A percentile compares a stretch with the other conserved stretches of the same genome.
Conservation (phyloP, 2,888 invertebrate species). For the Phymatocera aterrima region DNA sequence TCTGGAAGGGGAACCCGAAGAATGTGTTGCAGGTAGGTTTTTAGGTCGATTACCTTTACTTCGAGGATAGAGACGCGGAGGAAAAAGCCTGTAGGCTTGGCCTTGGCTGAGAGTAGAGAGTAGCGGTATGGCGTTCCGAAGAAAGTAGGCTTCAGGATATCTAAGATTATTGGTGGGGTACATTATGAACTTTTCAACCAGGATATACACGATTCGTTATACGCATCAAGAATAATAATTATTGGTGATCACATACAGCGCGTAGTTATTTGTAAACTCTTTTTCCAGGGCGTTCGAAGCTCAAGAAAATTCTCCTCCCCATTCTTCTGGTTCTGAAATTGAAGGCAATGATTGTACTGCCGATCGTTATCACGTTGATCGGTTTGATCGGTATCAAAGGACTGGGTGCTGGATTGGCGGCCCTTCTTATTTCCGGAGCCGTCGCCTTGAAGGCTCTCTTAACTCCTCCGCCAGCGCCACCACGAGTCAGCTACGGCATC, state of each 20-base stretch:
- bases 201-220: slow-evolving; percentile 1
- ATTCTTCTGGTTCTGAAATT: slow-evolving; percentile 79
- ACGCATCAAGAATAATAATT: background rate
- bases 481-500: slow-evolving; percentile 68
- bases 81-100: slow-evolving; percentile 56
- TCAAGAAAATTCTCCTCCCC: slow-evolving; percentile 81
- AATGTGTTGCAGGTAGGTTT: slow-evolving; percentile 69
- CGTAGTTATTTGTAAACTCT: background rate
- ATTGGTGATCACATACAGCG: background rate
- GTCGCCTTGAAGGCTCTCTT: slow-evolving; percentile 69
- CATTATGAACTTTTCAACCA: background rate
- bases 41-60: slow-evolving; percentile 61
- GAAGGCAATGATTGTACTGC: slow-evolving; percentile 80
- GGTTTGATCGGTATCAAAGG: slow-evolving; percentile 82
- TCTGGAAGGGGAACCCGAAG: slow-evolving; percentile 17
- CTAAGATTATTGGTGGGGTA: background rate
- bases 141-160: slow-evolving; percentile 71
- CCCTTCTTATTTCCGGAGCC: slow-evolving; percentile 79
- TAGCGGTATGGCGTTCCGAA: slow-evolving; percentile 56
- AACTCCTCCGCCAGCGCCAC: slow-evolving; percentile 62
- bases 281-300: slow-evolving; percentile 76
- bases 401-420: slow-evolving; percentile 79
- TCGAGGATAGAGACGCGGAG: slow-evolving; percentile 55
- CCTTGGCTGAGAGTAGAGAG: slow-evolving; percentile 69
- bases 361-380: slow-evolving; percentile 79